A percentile compares a stretch with the other conserved stretches of the same genome.
phyloP scores from a whole-genome alignment of 2,797 vertebrate genomes.

The Morus bassanus region DNA sequence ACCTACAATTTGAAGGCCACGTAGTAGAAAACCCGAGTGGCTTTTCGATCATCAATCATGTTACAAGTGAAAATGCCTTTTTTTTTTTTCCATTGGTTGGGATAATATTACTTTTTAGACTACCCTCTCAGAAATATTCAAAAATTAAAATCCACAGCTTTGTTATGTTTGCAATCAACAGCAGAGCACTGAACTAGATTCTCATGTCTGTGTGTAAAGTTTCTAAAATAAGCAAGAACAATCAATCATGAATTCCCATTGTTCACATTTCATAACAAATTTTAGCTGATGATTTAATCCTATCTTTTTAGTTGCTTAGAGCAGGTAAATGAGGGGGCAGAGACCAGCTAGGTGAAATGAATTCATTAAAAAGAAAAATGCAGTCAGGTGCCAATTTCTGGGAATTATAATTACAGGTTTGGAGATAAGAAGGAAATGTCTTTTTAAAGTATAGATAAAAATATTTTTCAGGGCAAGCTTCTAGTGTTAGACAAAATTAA shows the following conservation, averaged over 20 bases:
- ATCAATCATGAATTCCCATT: background rate
- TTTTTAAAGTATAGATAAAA: constrained; percentile 1
- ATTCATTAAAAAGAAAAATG: constrained; percentile 16
- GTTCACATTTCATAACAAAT: background rate
- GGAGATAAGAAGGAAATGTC: background rate
- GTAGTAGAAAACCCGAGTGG: background rate
- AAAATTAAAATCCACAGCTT: background rate
- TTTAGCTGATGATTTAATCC: constrained; percentile 14
- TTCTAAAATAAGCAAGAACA: constrained; percentile 8
- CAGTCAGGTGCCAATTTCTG: constrained; percentile 8
- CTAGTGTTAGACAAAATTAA: background rate
- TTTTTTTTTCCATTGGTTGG: background rate
- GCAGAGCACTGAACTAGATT: background rate
- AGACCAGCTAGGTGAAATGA: background rate
- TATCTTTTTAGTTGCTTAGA: background rate
- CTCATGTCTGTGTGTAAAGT: background rate
- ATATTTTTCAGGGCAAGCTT: background rate
- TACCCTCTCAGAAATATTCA: background rate
- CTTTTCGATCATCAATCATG: background rate
- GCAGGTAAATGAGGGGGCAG: background rate
- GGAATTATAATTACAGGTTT: constrained; percentile 16
- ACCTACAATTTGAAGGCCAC: background rate
- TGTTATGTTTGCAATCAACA: background rate
- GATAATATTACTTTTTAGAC: background rate
- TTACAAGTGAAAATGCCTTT: background rate